These are phyloP conservation scores for Margarornis squamiger DNA, from an alignment of 2,797 vertebrate species.

Conservation along the genomic window DNA sequence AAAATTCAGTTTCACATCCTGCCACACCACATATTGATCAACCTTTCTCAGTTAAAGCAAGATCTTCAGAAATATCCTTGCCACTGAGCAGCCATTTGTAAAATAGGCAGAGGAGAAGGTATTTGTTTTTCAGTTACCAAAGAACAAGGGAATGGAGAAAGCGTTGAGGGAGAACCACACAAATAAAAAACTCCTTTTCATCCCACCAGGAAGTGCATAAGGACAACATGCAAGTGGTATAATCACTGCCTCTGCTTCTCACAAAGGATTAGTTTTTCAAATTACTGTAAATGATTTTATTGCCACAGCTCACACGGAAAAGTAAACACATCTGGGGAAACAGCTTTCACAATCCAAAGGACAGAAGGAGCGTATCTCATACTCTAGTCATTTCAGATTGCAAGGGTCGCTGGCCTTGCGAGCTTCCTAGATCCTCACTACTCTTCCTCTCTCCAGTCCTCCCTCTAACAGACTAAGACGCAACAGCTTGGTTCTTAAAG, in stretches of 20 bases:
- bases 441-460: neutral
- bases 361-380: neutral
- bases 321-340: slow-evolving; percentile 34
- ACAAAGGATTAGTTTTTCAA: slow-evolving; percentile 48
- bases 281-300: slow-evolving; percentile 48
- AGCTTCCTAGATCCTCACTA: neutral
- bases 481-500: neutral
- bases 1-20: neutral
- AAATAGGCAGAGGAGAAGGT: neutral
- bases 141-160: neutral
- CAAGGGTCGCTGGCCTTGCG: neutral
- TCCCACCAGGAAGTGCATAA: neutral
- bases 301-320: neutral
- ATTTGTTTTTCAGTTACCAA: neutral
- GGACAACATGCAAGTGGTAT: slow-evolving; percentile 14
- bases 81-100: neutral
- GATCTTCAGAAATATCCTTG: neutral
- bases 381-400: neutral
- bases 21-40: neutral
- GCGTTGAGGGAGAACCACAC: neutral
- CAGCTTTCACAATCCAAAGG: neutral
- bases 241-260: slow-evolving; percentile 33
- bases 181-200: slow-evolving; percentile 20
- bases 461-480: neutral
- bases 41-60: neutral